Base-by-base conservation (phyloP, 2,113 vertebrate genomes). In the Hemibagrus wyckioides region DNA sequence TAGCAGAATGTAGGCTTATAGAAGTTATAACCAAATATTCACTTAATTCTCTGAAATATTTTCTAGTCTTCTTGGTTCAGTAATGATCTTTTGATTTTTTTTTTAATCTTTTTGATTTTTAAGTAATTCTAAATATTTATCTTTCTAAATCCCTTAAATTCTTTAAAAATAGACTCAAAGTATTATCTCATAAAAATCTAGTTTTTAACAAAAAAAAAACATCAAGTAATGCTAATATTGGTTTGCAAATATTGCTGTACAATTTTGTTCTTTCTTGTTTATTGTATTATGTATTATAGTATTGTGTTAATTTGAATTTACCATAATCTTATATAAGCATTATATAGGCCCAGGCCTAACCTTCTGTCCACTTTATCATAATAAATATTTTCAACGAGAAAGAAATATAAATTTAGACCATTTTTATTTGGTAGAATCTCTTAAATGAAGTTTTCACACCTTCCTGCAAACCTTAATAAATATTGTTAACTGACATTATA, bases 1-100 rank as follows among this genome's bases (percentile, higher is more conserved):
- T 9, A 94, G 93, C 71, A 77, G 81, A 56, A 79, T 87, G 81
- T 87, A 87, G 25, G 9, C 25, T 61, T 76, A 75, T 75, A 41
- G 25, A 48, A 28, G 48, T 76, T 23, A 15, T 28, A 39, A 25
- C 3, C 9, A 41, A 41, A 69, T 36, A 69, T 36, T 15, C 65
- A 36, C 1, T 41, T 21, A 73, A 73, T 41, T 73, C 21, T 25
- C 10, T 23, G 1, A 8, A 41, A 67, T 14, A 33, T 67, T 41
- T 73, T 73, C 19, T 71, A 15, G 61, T 23, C 36, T 71, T 73
- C 33, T 41, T 41, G 23, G 36, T 19, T 21, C n/a, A 73, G 21
- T 13, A 25, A 10, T 73, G 3, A 4, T 41, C 21, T n/a, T n/a
- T n/a, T n/a, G n/a, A n/a, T n/a, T n/a, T n/a, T n/a, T n/a, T n/a